phyloP scores from a whole-genome alignment of 2,888 invertebrate genomes.

The Stenodema calcarata region DNA sequence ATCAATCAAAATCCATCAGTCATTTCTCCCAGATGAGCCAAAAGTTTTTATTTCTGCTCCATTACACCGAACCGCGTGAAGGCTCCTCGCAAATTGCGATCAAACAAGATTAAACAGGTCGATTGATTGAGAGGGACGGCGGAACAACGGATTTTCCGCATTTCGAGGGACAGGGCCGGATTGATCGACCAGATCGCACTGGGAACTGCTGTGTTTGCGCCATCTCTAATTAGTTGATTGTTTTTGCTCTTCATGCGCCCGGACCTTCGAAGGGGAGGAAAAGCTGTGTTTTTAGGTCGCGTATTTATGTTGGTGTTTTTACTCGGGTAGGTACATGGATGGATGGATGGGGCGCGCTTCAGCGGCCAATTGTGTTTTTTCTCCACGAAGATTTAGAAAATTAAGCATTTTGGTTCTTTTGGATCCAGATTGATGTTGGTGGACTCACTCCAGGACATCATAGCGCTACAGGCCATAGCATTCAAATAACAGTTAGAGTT shows the following conservation, averaged over 20 bases:
- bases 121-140: background rate
- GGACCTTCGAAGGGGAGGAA: background rate
- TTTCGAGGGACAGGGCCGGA: background rate
- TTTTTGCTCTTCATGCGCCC: background rate
- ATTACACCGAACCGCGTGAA: background rate
- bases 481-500: no score
- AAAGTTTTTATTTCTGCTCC: background rate
- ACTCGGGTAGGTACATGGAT: background rate
- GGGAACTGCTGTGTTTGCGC: background rate
- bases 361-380: no score
- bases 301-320: background rate
- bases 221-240: slow-evolving; percentile 1
- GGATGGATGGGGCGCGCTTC: no score
- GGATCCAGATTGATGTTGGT: no score
- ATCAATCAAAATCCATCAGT: background rate
- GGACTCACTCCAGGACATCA: no score
- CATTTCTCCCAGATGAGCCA: background rate
- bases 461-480: no score
- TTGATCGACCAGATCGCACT: background rate
- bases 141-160: background rate
- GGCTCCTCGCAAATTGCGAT: background rate
- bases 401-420: no score
- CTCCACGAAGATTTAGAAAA: no score
- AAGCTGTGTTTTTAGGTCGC: background rate
- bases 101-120: background rate